Evolutionary conservation across 2,888 invertebrate genomes (phyloP).

Genomic region (Didymodactylos carnosus): DNA sequence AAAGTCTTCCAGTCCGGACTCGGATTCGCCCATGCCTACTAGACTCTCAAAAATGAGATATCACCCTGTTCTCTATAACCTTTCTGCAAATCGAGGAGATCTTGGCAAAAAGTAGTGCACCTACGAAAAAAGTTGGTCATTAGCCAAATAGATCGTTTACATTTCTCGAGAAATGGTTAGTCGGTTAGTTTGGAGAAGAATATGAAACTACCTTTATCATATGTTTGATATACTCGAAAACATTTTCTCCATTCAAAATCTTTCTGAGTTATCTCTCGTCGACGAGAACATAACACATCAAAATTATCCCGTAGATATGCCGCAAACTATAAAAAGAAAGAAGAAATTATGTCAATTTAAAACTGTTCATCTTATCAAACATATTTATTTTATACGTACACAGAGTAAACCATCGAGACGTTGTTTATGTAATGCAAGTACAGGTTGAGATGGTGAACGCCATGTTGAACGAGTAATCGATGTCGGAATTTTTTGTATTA

Average conservation of each 20-base stretch:
- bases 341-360: not conserved
- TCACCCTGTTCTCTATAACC: too few relatives aligned
- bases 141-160: too few relatives aligned
- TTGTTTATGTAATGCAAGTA: conserved; percentile 26
- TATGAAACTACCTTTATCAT: conserved; percentile 12
- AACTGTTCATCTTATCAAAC: not conserved
- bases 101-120: too few relatives aligned
- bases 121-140: too few relatives aligned
- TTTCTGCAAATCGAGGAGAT: too few relatives aligned
- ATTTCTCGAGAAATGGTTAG: too few relatives aligned
- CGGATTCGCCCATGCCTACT: too few relatives aligned
- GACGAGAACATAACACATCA: not conserved
- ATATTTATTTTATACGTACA: conserved; percentile 19
- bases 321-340: not conserved
- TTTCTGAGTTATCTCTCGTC: not conserved
- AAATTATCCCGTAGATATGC: conserved; percentile 8
- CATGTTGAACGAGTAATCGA: conserved; percentile 23
- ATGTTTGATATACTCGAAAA: conserved; percentile 8
- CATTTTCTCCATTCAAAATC: conserved; percentile 14
- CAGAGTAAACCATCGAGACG: conserved; percentile 30
- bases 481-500: conserved; percentile 23
- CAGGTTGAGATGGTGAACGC: conserved; percentile 25
- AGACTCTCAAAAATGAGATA: too few relatives aligned
- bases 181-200: too few relatives aligned
- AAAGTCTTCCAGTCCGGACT: too few relatives aligned